Conservation (phyloP, 1,140 invertebrate genomes). For the Tetramorium alpestre region DNA sequence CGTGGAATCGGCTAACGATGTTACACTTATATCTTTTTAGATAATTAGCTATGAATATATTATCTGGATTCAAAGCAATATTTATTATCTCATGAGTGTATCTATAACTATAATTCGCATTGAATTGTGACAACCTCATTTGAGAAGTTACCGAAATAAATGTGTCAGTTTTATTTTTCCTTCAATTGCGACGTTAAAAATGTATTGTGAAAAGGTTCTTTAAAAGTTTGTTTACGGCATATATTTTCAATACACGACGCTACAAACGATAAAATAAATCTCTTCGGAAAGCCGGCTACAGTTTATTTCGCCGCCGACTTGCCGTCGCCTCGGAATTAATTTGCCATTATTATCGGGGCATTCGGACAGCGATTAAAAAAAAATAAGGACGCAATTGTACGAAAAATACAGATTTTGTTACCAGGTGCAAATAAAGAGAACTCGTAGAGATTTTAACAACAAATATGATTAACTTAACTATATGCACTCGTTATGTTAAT, state of each 20-base stretch:
- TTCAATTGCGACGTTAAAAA: not conserved
- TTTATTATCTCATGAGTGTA: slow-evolving; percentile 4
- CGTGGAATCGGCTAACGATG: slow-evolving; percentile 5
- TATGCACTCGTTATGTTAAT: no score
- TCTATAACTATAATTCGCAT: not conserved
- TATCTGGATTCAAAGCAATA: not conserved
- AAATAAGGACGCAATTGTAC: not conserved
- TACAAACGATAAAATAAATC: slow-evolving; percentile 31
- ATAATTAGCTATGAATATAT: not conserved
- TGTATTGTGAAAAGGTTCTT: not conserved
- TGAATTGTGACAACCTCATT: slow-evolving; percentile 6
- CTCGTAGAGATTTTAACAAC: not conserved
- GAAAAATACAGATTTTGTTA: not conserved
- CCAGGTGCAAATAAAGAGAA: slow-evolving; percentile 20
- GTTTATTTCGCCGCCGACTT: not conserved
- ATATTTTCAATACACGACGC: not conserved
- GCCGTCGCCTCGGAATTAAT: not conserved
- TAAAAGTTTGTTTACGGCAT: not conserved
- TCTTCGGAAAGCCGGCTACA: slow-evolving; percentile 1
- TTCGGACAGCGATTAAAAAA: not conserved
- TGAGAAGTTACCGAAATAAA: slow-evolving; percentile 33
- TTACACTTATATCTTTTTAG: not conserved
- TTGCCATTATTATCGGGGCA: not conserved
- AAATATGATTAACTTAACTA: no score
- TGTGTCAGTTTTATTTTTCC: not conserved